Conservation (phyloP, 1,140 invertebrate genomes). For the Leptopilina clavipes region DNA sequence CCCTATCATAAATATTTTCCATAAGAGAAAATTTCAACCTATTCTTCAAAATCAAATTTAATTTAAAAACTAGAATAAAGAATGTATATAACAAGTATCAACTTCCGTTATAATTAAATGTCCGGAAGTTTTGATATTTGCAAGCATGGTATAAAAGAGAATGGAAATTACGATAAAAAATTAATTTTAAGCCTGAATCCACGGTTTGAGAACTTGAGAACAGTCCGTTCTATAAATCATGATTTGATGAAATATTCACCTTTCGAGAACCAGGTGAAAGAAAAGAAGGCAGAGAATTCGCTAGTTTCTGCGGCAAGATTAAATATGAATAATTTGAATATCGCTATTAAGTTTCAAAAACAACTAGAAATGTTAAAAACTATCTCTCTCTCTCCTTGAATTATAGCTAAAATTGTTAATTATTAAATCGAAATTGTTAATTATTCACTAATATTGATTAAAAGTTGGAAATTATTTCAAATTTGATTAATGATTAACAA, state of each 20-base stretch:
- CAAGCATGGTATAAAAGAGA: background rate
- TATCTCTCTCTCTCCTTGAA: too few relatives aligned
- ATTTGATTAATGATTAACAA: too few relatives aligned
- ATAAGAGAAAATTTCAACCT: too few relatives aligned
- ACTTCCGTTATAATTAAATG: background rate
- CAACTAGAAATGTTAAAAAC: background rate
- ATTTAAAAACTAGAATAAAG: too few relatives aligned
- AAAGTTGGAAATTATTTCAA: too few relatives aligned
- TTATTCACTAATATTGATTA: too few relatives aligned
- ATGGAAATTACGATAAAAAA: conserved; percentile 13
- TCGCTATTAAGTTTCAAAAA: background rate
- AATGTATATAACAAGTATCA: too few relatives aligned
- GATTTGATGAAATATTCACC: conserved; percentile 13
- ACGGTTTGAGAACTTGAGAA: background rate
- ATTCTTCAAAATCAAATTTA: too few relatives aligned
- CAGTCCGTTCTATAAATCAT: conserved; percentile 3
- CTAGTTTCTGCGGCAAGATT: background rate
- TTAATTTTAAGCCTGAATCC: conserved; percentile 5
- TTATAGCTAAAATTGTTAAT: background rate
- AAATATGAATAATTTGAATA: conserved; percentile 21
- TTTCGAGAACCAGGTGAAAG: background rate
- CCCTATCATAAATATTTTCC: too few relatives aligned
- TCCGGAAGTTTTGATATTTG: background rate
- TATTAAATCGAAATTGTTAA: too few relatives aligned
- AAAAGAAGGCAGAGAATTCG: conserved; percentile 12